Percentiles rank a stretch among this genome's conserved stretches.
Evolutionary conservation across 2,888 invertebrate species (phyloP).

Genomic region (Lordiphosa fenestrarum): DNA sequence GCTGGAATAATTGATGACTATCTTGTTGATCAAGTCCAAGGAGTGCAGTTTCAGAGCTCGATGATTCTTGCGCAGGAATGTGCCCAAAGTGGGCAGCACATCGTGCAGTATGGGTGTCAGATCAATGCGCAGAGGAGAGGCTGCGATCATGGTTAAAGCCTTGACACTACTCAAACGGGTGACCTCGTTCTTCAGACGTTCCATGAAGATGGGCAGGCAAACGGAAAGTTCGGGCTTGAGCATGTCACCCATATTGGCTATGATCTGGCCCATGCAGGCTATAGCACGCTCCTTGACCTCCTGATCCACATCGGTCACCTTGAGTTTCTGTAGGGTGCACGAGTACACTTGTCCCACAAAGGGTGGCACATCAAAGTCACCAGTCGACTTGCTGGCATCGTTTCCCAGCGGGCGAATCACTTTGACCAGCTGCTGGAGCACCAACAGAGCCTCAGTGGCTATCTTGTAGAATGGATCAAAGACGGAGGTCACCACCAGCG

Average conservation of each 20-base stretch:
- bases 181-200: slow-evolving; percentile 97
- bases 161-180: slow-evolving; percentile 98
- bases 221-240: slow-evolving; percentile 88
- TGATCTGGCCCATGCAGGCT: slow-evolving; percentile 96
- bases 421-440: slow-evolving; percentile 95
- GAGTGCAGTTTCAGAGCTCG: slow-evolving; percentile 95
- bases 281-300: slow-evolving; percentile 99
- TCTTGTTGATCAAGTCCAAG: slow-evolving; percentile 92
- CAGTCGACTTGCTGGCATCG: slow-evolving; percentile 70
- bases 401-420: slow-evolving; percentile 88
- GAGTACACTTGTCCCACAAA: slow-evolving; percentile 90
- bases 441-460: slow-evolving; percentile 96
- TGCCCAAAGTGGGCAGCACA: slow-evolving; percentile 94
- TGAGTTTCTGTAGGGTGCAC: slow-evolving; percentile 91
- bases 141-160: slow-evolving; percentile 95
- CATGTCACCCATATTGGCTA: slow-evolving; percentile 94
- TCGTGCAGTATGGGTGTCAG: slow-evolving; percentile 91
- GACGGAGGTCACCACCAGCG: slow-evolving; percentile 93
- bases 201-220: slow-evolving; percentile 96
- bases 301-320: slow-evolving; percentile 98
- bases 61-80: slow-evolving; percentile 97
- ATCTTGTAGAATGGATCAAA: slow-evolving; percentile 99
- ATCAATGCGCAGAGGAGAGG: slow-evolving; percentile 92
- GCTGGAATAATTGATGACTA: slow-evolving; percentile 92
- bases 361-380: slow-evolving; percentile 87